Conservation (phyloP, 2,888 invertebrate genomes). For the Vanessa cardui region DNA sequence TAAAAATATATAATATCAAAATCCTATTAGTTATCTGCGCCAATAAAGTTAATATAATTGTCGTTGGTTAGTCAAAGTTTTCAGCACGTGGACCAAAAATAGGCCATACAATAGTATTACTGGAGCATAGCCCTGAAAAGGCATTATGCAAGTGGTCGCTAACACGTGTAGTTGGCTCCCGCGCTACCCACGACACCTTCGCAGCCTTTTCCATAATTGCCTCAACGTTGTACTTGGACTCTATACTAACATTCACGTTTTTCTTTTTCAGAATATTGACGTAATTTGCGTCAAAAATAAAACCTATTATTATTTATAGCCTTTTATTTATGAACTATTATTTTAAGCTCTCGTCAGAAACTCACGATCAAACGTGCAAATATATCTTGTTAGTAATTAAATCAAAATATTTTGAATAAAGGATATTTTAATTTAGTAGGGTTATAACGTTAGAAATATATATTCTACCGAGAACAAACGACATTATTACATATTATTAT, state of each 20-base stretch:
- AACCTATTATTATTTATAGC: slow-evolving; percentile 15
- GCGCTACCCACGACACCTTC: slow-evolving; percentile 67
- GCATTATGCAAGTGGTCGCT: slow-evolving; percentile 72
- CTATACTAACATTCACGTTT: slow-evolving; percentile 28
- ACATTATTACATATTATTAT: neutral
- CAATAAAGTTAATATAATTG: neutral
- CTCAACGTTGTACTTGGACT: slow-evolving; percentile 46
- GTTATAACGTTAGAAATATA: neutral
- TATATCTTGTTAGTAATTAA: too few species aligned
- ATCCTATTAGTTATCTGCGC: neutral
- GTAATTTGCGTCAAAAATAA: slow-evolving; percentile 27
- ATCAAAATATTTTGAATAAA: slow-evolving; percentile 12
- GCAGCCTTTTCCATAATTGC: slow-evolving; percentile 74
- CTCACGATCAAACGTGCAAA: too few species aligned
- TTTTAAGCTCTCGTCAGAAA: too few species aligned
- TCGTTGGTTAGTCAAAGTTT: neutral
- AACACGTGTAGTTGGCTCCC: slow-evolving; percentile 73
- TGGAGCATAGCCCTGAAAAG: slow-evolving; percentile 60
- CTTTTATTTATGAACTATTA: too few species aligned
- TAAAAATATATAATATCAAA: too few species aligned
- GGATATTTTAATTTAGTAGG: too few species aligned
- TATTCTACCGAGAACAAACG: neutral
- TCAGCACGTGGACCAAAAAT: slow-evolving; percentile 3
- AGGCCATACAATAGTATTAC: slow-evolving; percentile 3
- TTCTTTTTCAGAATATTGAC: slow-evolving; percentile 36